Evolutionary conservation across 2,888 invertebrate genomes (phyloP), one percentile per base, ranked within the genome.

Genomic region (Drepana falcataria): DNA sequence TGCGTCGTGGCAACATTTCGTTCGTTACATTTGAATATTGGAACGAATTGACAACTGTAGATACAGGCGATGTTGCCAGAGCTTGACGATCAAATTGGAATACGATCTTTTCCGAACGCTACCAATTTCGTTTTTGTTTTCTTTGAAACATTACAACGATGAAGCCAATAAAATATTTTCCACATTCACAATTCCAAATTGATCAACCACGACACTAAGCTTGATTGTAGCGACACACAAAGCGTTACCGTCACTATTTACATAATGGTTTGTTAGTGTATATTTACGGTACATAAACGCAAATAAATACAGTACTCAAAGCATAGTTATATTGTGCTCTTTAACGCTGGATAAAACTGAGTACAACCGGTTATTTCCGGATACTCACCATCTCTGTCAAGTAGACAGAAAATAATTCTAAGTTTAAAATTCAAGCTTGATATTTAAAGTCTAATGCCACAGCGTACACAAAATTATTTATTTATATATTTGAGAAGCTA

Each of bases 201-300:
- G 89, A 90, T 90, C 88, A 75, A 83, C 74, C 77, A 83, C 81
- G 66, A 73, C 65, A 80, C 71, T 73, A 86, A 87, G 87, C 87
- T 66, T 68, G 64, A 56, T 58, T 64, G 77, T 72, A 79, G 83
- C 85, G 73, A 84, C 87, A 88, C 84, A 78, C 80, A 85, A 89
- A 90, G 87, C 90, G 77, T 71, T 75, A 61, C 60, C 75, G 63
- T 66, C 66, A 68, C 61, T 62, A 60, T 58, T 63, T 68, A 74
- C 58, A 65, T 66, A 76, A 89, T 91, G 91, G 90, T 69, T 89
- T 90, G 90, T 91, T 91, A 90, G 90, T 91, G 89, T 90, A 87
- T 85, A 83, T 85, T 85, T 77, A 80, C 71, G 74, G 57, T 63
- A 69, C 68, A 59, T 54, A 55, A 70, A 69, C 57, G 69, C 79